Evolutionary conservation across 2,797 vertebrate species (phyloP), one percentile per base, ranked within the genome.

Genomic region (Netta rufina): DNA sequence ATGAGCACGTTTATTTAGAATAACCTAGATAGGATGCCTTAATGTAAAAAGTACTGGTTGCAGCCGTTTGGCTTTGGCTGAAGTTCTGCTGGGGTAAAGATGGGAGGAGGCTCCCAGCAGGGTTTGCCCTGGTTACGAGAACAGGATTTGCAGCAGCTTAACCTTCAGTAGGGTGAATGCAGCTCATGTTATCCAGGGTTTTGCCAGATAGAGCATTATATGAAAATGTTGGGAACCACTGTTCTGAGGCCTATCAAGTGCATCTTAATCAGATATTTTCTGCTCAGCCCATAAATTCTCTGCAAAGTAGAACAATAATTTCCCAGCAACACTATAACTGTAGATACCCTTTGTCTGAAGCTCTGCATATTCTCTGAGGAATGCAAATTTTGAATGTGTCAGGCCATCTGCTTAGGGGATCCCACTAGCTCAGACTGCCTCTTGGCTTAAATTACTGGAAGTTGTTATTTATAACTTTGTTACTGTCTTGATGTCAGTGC

Each of bases 341-440:
- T 38, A 76, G 53, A 11, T 67, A 9, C 17, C 12, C 39, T 67
- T 93, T 81, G 76, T 41, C 54, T 89, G 92, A 81, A 74, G 43
- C 57, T 81, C 62, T 67, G 24, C 47, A 25, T 73, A 24, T 67
- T 87, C 67, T 88, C 67, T 22, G 67, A 86, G 77, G 84, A 87
- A 49, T 91, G 88, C 43, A 25, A 4, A 6, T 43, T 92, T 93
- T 88, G 56, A 92, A 84, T 79, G 54, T 65, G 84, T 91, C 79
- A 83, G 58, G 84, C 89, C 93, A 96, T 88, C 94, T 97, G 87
- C 67, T 30, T 93, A 28, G 90, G 91, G 79, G 81, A 94, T 93
- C 84, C 89, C 93, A 91, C 77, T 79, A 94, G 87, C 80, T 92
- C 61, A 79, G 58, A 43, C 86, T 94, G 93, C 81, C 94, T 87